Conservation (phyloP, 2,113 vertebrate genomes). For the Ciconia boyciana region DNA sequence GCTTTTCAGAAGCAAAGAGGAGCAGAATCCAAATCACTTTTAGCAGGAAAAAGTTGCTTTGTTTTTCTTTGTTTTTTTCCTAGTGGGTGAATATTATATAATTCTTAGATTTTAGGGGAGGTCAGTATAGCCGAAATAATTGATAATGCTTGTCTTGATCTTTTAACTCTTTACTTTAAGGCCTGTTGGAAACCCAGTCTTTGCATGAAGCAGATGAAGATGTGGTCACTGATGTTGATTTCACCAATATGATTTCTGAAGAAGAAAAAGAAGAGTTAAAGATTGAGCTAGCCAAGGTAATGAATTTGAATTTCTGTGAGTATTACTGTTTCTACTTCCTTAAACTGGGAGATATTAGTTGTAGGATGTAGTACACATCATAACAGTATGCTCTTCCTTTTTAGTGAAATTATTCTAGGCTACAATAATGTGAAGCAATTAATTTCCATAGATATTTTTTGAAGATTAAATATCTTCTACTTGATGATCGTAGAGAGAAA, state of each 20-base stretch:
- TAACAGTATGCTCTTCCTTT: not conserved
- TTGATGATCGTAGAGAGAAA: not conserved
- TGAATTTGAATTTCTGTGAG: not conserved
- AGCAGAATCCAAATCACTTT: not conserved
- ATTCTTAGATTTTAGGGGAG: not conserved
- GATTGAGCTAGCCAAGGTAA: constrained; percentile 87
- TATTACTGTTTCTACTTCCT: not conserved
- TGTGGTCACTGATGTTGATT: constrained; percentile 79
- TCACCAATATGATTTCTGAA: constrained; percentile 82
- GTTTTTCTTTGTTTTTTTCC: not conserved
- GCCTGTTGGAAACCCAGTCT: constrained; percentile 84
- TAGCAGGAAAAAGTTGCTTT: not conserved
- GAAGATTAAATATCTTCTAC: not conserved
- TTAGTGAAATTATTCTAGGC: not conserved
- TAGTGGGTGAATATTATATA: not conserved
- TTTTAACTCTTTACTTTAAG: constrained; percentile 66
- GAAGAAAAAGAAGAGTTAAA: constrained; percentile 92
- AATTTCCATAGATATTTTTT: not conserved
- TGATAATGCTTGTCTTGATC: not conserved
- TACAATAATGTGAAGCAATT: not conserved
- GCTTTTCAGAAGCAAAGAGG: not conserved
- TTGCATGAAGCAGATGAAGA: constrained; percentile 87
- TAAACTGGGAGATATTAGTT: not conserved
- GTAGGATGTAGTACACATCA: not conserved
- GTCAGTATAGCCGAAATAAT: not conserved